A percentile compares a stretch with the other conserved stretches of the same genome.
These are phyloP conservation scores for Okapia johnstoni DNA, from an alignment of 2,113 vertebrate species.

Conservation along the genomic window DNA sequence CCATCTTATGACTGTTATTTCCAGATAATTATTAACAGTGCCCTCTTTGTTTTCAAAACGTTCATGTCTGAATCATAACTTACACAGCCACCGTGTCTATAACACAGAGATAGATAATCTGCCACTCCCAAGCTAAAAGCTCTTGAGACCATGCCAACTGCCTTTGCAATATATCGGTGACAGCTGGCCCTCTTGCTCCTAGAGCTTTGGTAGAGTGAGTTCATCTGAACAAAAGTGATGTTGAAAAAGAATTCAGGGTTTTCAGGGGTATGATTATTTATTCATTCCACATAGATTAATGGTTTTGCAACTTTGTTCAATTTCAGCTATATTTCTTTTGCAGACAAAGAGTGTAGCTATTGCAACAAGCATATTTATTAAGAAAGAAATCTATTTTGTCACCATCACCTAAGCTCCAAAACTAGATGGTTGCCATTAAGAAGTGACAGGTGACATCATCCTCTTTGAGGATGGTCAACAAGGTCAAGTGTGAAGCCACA, in stretches of 20 bases:
- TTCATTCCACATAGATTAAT: background rate
- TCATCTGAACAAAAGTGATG: background rate
- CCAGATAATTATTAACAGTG: background rate
- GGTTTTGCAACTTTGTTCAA: background rate
- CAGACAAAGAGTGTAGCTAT: background rate
- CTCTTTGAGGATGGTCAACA: background rate
- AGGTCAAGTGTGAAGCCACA: background rate
- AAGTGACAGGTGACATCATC: slow-evolving; percentile 25
- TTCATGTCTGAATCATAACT: background rate
- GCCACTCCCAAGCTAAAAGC: background rate
- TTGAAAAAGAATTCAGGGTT: background rate
- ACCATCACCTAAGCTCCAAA: background rate
- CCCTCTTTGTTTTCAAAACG: background rate
- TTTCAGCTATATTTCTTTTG: background rate
- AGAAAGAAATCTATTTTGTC: background rate
- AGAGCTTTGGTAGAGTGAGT: background rate
- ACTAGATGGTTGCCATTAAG: background rate
- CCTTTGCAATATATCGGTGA: background rate
- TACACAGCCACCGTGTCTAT: background rate
- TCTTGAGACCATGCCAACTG: background rate
- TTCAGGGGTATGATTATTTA: background rate
- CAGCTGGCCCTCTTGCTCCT: slow-evolving; percentile 8
- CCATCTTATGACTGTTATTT: background rate
- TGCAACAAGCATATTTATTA: background rate
- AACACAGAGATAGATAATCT: background rate